These are phyloP conservation scores for Fregetta grallaria DNA, from an alignment of 2,113 vertebrate genomes.

Conservation along the genomic window DNA sequence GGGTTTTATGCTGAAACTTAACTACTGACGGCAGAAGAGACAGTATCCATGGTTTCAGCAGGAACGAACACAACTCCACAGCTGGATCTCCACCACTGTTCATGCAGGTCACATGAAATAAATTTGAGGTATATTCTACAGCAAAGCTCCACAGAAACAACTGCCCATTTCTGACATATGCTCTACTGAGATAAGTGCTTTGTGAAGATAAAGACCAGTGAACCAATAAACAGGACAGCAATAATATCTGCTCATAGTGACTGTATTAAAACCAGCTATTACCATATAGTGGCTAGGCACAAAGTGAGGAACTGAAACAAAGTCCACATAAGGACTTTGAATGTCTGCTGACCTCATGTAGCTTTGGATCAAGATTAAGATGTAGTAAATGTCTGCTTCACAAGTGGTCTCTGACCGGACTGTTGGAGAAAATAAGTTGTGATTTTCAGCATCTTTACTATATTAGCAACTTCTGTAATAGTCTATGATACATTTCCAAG, in stretches of 20 bases:
- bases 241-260: not conserved
- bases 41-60: not conserved
- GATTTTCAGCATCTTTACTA: not conserved
- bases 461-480: not conserved
- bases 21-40: not conserved
- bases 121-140: not conserved
- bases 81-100: not conserved
- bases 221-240: not conserved
- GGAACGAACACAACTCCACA: not conserved
- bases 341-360: not conserved
- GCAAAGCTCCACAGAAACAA: not conserved
- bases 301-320: not conserved
- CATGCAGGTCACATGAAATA: not conserved
- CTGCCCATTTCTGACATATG: not conserved
- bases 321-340: not conserved
- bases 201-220: not conserved
- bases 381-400: not conserved
- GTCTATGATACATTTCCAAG: not conserved
- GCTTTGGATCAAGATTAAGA: not conserved
- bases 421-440: not conserved
- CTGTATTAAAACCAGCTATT: not conserved
- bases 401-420: not conserved
- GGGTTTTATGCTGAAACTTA: slow-evolving; percentile 13
- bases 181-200: not conserved
- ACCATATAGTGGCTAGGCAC: not conserved